Evolutionary conservation across 1,140 invertebrate species (phyloP).

Genomic region (Vanessa atalanta): DNA sequence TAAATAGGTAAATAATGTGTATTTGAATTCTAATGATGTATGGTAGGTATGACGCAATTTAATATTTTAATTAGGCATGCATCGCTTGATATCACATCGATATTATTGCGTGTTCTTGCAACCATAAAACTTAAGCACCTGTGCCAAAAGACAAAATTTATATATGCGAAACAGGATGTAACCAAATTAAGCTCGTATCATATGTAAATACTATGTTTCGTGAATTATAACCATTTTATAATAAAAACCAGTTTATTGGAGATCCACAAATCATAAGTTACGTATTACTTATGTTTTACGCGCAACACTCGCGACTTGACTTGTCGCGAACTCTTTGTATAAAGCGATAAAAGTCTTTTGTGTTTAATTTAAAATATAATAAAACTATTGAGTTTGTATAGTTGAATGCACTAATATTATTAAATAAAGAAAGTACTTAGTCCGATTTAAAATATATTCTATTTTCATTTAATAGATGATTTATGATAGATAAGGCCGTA

Average conservation of each 20-base stretch:
- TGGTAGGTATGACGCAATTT: not conserved
- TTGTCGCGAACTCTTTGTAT: no score
- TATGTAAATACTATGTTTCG: slow-evolving; percentile 38
- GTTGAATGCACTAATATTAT: no score
- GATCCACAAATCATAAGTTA: slow-evolving; percentile 15
- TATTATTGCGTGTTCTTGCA: not conserved
- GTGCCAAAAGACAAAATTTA: slow-evolving; percentile 30
- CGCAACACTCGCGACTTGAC: no score
- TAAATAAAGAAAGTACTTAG: no score
- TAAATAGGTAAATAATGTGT: no score
- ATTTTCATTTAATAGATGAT: no score
- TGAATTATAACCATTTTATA: slow-evolving; percentile 34
- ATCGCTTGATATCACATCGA: not conserved
- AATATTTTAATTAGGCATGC: slow-evolving; percentile 3
- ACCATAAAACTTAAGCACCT: slow-evolving; percentile 21
- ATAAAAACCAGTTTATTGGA: slow-evolving; percentile 33
- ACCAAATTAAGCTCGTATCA: slow-evolving; percentile 33
- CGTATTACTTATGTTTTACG: not conserved
- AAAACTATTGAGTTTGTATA: no score
- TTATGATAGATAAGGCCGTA: no score
- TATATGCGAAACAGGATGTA: slow-evolving; percentile 42
- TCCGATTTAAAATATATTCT: no score
- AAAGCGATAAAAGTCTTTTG: no score
- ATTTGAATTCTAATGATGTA: no score
- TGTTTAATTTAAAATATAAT: no score